A percentile compares a stretch with the other conserved stretches of the same genome.
Conservation (phyloP, 2,113 vertebrate genomes). For the Syngnathus floridae region DNA sequence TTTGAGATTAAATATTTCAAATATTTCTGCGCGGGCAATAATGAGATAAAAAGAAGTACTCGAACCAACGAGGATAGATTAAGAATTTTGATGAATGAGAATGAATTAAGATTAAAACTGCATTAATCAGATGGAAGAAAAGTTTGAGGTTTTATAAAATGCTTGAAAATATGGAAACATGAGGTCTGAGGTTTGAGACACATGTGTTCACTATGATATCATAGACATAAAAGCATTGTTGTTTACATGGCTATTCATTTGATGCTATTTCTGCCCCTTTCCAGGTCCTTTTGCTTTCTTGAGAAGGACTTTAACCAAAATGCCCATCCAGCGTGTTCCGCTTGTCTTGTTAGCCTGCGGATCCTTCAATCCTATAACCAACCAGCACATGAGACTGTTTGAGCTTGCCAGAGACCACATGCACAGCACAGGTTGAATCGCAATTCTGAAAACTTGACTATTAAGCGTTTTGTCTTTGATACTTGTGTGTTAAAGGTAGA, state of each 20-base stretch:
- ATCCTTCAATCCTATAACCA: conserved; percentile 90
- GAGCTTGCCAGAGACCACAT: conserved; percentile 88
- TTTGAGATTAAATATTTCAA: background rate
- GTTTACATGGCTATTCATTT: background rate
- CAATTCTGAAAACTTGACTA: background rate
- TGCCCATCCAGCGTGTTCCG: conserved; percentile 76
- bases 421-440: conserved; percentile 80
- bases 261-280: conserved; percentile 7
- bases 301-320: conserved; percentile 40
- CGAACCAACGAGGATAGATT: background rate
- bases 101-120: background rate
- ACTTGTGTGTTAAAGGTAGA: background rate
- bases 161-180: background rate
- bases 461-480: background rate
- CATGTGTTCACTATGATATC: background rate
- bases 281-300: conserved; percentile 31
- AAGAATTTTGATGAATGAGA: background rate
- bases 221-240: conserved; percentile 1
- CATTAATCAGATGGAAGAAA: background rate
- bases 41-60: background rate
- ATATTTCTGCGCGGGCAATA: background rate
- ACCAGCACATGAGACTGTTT: conserved; percentile 90
- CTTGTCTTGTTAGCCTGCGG: conserved; percentile 83
- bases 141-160: background rate
- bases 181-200: background rate